Conservation (phyloP, 2,797 vertebrate species). For the Characodon lateralis region DNA sequence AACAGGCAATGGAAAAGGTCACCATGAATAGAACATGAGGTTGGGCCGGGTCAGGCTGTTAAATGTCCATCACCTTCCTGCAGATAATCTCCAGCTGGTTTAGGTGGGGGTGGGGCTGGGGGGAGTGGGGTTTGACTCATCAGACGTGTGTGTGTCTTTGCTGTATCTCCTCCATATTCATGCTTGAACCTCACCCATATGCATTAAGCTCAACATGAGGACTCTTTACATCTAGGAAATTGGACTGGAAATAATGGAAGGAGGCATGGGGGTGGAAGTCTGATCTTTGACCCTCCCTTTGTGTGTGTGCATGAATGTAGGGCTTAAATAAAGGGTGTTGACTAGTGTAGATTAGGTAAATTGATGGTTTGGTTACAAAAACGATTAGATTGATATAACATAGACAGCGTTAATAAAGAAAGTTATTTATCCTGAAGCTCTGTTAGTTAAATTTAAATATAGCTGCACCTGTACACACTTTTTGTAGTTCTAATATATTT, state of each 20-base stretch:
- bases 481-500: slow-evolving; percentile 32
- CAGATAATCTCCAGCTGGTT: slow-evolving; percentile 70
- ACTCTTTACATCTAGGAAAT: slow-evolving; percentile 64
- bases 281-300: slow-evolving; percentile 58
- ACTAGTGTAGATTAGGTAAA: slow-evolving; percentile 43
- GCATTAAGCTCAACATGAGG: slow-evolving; percentile 58
- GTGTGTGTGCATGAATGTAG: slow-evolving; percentile 10
- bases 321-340: slow-evolving; percentile 27
- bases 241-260: slow-evolving; percentile 58
- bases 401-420: slow-evolving; percentile 40
- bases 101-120: slow-evolving; percentile 31
- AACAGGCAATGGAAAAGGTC: slow-evolving; percentile 68
- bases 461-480: slow-evolving; percentile 23
- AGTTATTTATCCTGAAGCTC: slow-evolving; percentile 24
- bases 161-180: slow-evolving; percentile 66
- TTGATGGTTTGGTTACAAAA: slow-evolving; percentile 32
- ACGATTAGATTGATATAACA: slow-evolving; percentile 22
- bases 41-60: slow-evolving; percentile 50
- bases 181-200: slow-evolving; percentile 44
- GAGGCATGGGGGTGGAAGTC: slow-evolving; percentile 29
- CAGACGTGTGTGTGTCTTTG: slow-evolving; percentile 34
- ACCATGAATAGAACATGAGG: slow-evolving; percentile 86
- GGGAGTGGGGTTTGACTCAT: slow-evolving; percentile 19
- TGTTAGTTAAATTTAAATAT: slow-evolving; percentile 37
- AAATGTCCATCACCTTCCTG: slow-evolving; percentile 59